phyloP scores from a whole-genome alignment of 64 coral and sea anemone genomes.

The Astreopora myriophthalma region DNA sequence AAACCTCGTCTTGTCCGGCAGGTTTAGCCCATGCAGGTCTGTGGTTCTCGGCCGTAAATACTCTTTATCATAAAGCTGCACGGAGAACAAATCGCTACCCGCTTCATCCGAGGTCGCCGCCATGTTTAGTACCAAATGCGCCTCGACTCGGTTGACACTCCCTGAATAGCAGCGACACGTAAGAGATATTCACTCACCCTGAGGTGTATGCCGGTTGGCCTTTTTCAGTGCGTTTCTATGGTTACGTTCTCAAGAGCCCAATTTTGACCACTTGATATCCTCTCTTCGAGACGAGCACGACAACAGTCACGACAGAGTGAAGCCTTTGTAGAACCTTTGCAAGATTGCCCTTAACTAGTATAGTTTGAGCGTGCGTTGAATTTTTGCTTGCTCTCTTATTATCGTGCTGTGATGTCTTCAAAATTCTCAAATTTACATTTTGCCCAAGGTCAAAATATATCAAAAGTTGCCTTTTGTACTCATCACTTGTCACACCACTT shows the following conservation, averaged over 20 bases:
- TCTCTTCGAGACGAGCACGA: too few species aligned
- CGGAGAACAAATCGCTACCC: neutral
- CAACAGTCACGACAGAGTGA: neutral
- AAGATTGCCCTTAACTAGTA: too few species aligned
- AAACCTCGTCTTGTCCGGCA: conserved; percentile 17
- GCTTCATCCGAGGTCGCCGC: conserved; percentile 33
- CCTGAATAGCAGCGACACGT: conserved; percentile 41
- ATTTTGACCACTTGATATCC: too few species aligned
- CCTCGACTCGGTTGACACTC: conserved; percentile 9
- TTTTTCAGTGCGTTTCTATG: conserved; percentile 25
- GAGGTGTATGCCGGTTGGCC: neutral
- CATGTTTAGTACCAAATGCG: conserved; percentile 3
- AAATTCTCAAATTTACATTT: neutral
- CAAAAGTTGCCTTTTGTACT: neutral
- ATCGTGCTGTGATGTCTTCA: neutral
- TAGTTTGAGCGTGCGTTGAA: too few species aligned
- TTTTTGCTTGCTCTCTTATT: too few species aligned
- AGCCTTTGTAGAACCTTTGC: too few species aligned
- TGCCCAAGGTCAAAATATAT: neutral
- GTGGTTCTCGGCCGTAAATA: conserved; percentile 7
- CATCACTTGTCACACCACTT: neutral
- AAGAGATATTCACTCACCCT: neutral
- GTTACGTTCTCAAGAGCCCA: neutral
- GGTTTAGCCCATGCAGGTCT: neutral
- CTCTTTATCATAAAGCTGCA: conserved; percentile 14